Percentiles rank a stretch among this genome's conserved stretches.
Conservation (phyloP, 2,797 vertebrate genomes). For the Falco concolor region DNA sequence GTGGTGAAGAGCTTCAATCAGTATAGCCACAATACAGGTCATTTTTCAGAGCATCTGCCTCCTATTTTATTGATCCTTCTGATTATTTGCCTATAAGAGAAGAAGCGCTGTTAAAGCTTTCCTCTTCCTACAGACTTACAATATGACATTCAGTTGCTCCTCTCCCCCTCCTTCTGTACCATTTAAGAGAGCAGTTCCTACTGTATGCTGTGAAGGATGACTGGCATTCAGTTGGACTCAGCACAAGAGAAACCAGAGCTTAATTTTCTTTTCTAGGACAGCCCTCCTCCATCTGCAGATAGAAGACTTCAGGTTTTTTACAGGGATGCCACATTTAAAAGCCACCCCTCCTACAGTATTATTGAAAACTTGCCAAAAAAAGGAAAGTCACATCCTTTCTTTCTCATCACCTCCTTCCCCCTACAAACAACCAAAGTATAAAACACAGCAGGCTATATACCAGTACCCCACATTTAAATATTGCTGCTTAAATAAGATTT, state of each 20-base stretch:
- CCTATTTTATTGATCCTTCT: background rate
- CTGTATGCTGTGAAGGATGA: background rate
- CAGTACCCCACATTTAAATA: background rate
- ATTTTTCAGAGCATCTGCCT: background rate
- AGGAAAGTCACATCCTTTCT: background rate
- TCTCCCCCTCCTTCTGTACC: background rate
- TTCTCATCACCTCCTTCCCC: background rate
- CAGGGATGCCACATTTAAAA: conserved; percentile 4
- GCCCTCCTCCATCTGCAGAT: conserved; percentile 30
- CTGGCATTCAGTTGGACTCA: conserved; percentile 27
- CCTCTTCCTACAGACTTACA: background rate
- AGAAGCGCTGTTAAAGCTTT: background rate
- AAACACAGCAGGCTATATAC: background rate
- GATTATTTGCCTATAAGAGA: background rate
- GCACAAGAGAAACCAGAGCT: conserved; percentile 11
- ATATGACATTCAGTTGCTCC: background rate
- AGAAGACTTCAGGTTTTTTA: background rate
- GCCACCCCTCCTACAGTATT: conserved; percentile 14
- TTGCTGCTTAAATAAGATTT: background rate
- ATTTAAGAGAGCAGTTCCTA: conserved; percentile 17
- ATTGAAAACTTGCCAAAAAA: conserved; percentile 19
- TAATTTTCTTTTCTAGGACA: conserved; percentile 46
- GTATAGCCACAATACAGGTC: background rate
- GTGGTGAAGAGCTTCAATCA: background rate
- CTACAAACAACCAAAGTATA: background rate